These are phyloP conservation scores for Gallinago paraguaiae DNA, from an alignment of 2,113 vertebrate species.

Conservation along the genomic window DNA sequence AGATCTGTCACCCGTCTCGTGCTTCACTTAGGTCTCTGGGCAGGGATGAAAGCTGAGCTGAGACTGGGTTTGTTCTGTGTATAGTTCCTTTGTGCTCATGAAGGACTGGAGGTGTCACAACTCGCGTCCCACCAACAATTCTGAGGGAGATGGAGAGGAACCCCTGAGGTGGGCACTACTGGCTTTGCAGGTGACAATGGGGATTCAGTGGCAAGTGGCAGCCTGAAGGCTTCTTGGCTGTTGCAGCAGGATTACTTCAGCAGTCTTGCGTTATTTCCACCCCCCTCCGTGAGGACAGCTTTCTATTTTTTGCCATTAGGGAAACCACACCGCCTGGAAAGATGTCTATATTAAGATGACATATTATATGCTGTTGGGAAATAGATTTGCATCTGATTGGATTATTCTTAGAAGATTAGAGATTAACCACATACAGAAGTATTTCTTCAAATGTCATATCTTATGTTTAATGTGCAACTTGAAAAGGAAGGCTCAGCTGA, in stretches of 20 bases:
- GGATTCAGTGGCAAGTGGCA: background rate
- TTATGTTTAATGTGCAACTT: background rate
- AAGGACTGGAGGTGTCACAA: background rate
- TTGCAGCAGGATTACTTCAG: background rate
- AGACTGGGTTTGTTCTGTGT: background rate
- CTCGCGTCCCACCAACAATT: background rate
- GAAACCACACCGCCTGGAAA: background rate
- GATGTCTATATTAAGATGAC: background rate
- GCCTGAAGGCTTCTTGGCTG: background rate
- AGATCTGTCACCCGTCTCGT: background rate
- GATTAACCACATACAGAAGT: background rate
- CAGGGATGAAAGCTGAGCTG: background rate
- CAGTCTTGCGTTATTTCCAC: background rate
- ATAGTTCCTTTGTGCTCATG: background rate
- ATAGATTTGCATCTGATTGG: background rate
- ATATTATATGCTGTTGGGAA: background rate
- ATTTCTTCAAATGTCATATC: conserved; percentile 20
- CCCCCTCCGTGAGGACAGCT: background rate
- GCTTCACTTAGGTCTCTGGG: background rate
- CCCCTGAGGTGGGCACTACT: background rate
- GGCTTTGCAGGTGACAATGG: background rate
- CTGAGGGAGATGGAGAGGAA: background rate
- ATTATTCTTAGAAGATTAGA: background rate
- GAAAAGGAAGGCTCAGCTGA: background rate
- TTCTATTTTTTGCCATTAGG: background rate